Percentiles rank a stretch among this genome's conserved stretches.
Conservation (phyloP, 2,797 vertebrate species). For the Oreochromis grahami region DNA sequence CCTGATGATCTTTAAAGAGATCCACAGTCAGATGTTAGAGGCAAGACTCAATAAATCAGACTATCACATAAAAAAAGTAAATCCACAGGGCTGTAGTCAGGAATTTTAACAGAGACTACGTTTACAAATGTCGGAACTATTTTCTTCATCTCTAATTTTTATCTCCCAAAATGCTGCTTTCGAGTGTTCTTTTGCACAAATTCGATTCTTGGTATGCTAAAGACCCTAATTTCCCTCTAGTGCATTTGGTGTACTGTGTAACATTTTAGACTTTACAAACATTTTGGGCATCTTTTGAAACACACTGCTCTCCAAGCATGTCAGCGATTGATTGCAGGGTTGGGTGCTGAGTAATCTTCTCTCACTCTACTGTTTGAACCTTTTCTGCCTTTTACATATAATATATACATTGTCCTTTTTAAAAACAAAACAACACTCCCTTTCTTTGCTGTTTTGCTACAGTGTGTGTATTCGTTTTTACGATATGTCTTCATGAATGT, state of each 20-base stretch:
- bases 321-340: constrained; percentile 11
- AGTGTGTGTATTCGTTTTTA: background rate
- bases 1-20: background rate
- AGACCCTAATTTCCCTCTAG: background rate
- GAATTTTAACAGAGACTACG: background rate
- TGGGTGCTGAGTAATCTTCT: constrained; percentile 52
- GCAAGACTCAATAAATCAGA: background rate
- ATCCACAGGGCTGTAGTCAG: background rate
- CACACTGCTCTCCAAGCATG: background rate
- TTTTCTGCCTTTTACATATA: background rate
- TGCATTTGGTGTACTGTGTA: background rate
- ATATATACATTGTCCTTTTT: background rate
- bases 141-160: background rate
- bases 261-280: background rate
- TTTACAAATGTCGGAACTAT: background rate
- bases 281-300: background rate
- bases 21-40: background rate
- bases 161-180: background rate
- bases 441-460: background rate
- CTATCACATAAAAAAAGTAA: background rate
- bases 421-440: background rate
- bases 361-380: background rate
- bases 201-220: background rate
- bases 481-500: background rate
- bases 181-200: background rate